Evolutionary conservation across 2,888 invertebrate genomes (phyloP).

Genomic region (Plemyria rubiginata): DNA sequence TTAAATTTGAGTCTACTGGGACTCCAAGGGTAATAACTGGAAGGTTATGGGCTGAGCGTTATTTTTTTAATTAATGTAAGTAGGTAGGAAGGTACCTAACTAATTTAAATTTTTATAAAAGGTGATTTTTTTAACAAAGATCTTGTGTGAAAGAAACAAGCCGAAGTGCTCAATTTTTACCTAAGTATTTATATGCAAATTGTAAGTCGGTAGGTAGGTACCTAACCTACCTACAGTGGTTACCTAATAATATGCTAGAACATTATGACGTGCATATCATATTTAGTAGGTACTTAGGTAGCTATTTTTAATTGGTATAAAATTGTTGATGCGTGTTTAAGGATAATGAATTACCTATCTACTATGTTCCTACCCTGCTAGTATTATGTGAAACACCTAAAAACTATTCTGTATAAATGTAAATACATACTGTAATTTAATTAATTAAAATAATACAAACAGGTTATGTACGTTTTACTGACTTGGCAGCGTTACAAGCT

Average conservation of each 20-base stretch:
- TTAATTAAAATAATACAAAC: too few relatives aligned
- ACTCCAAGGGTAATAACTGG: not conserved
- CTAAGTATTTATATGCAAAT: not conserved
- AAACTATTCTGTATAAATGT: constrained; percentile 29
- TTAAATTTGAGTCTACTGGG: not conserved
- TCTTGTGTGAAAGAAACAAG: constrained; percentile 21
- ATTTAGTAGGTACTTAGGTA: constrained; percentile 1
- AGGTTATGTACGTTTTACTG: too few relatives aligned
- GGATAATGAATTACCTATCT: too few relatives aligned
- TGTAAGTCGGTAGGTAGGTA: not conserved
- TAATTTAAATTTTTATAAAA: not conserved
- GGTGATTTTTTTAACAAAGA: too few relatives aligned
- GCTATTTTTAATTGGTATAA: not conserved
- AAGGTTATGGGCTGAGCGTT: not conserved
- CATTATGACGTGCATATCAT: constrained; percentile 26
- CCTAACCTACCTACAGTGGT: not conserved
- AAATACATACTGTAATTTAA: constrained; percentile 18
- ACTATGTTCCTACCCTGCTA: constrained; percentile 18
- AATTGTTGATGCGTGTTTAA: constrained; percentile 28
- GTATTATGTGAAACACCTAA: constrained; percentile 12
- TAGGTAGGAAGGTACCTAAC: not conserved
- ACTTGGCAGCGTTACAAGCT: too few relatives aligned
- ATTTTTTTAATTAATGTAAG: not conserved
- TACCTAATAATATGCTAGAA: constrained; percentile 8
- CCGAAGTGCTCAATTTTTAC: constrained; percentile 29